Conservation (phyloP, 1,140 invertebrate species). For the Odontomachus brunneus region DNA sequence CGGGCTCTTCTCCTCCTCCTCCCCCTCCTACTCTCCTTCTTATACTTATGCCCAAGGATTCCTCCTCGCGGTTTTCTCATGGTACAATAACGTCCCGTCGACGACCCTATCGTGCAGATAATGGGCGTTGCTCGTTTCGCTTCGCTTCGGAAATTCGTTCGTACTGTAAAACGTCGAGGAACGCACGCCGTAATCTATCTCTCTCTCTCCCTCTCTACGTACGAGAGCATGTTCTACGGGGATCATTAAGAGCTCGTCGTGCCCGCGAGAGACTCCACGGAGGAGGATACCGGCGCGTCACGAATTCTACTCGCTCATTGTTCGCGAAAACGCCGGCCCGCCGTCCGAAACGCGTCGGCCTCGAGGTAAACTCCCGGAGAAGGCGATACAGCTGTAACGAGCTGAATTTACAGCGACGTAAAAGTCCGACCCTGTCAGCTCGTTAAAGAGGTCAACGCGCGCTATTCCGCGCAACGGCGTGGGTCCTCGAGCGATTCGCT, state of each 20-base stretch:
- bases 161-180: conserved; percentile 47
- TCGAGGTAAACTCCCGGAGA: background rate
- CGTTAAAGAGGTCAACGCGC: conserved; percentile 39
- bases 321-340: conserved; percentile 29
- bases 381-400: conserved; percentile 54
- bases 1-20: conserved; percentile 1
- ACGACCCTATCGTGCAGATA: conserved; percentile 70
- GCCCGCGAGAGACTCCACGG: background rate
- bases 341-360: background rate
- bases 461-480: background rate
- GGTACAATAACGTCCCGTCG: conserved; percentile 46
- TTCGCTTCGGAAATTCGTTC: conserved; percentile 65
- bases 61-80: conserved; percentile 58
- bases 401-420: conserved; percentile 57
- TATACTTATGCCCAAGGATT: conserved; percentile 24
- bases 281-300: conserved; percentile 42
- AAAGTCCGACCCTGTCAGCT: conserved; percentile 39
- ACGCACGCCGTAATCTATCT: conserved; percentile 32
- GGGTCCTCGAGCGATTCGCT: conserved; percentile 12
- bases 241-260: conserved; percentile 47
- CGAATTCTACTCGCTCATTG: conserved; percentile 51
- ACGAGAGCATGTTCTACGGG: conserved; percentile 29
- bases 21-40: conserved; percentile 8
- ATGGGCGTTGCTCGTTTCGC: conserved; percentile 66
- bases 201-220: background rate